phyloP scores from a whole-genome alignment of 2,797 vertebrate species.

The Enteromius radiatus region DNA sequence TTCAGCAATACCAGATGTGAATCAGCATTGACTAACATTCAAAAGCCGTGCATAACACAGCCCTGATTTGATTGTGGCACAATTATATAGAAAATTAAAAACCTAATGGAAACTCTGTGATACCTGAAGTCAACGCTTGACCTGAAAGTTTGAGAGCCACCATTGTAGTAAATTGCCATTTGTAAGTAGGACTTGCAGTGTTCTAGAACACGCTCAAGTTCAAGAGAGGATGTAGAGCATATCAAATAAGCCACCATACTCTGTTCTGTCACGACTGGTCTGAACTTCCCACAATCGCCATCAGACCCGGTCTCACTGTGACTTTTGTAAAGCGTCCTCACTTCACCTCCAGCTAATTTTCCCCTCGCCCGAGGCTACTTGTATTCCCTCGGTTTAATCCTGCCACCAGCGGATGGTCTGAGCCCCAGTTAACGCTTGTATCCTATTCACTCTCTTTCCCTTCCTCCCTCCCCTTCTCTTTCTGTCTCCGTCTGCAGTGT shows the following conservation, averaged over 20 bases:
- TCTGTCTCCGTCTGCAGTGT: slow-evolving; percentile 42
- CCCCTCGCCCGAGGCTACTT: slow-evolving; percentile 55
- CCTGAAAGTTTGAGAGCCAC: slow-evolving; percentile 7
- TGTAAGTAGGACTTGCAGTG: slow-evolving; percentile 37
- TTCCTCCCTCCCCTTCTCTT: slow-evolving; percentile 39
- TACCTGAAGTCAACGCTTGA: not conserved
- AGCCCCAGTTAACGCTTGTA: slow-evolving; percentile 63
- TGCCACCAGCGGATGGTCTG: slow-evolving; percentile 56
- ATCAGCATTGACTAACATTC: not conserved
- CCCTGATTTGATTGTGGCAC: not conserved
- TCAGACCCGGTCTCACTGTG: slow-evolving; percentile 50
- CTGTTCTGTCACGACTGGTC: slow-evolving; percentile 15
- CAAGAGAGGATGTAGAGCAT: slow-evolving; percentile 48
- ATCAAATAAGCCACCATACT: slow-evolving; percentile 45
- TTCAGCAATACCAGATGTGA: not conserved
- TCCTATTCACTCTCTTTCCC: slow-evolving; percentile 59
- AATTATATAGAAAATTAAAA: not conserved
- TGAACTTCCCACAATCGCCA: slow-evolving; percentile 38
- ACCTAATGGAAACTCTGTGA: not conserved
- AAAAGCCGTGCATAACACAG: not conserved
- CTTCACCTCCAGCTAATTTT: slow-evolving; percentile 64
- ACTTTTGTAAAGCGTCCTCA: slow-evolving; percentile 55
- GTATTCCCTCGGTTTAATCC: slow-evolving; percentile 63
- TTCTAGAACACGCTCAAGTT: slow-evolving; percentile 46
- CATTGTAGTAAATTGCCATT: not conserved